Evolutionary conservation across 2,797 vertebrate genomes (phyloP).

Genomic region (Falco rusticolus): DNA sequence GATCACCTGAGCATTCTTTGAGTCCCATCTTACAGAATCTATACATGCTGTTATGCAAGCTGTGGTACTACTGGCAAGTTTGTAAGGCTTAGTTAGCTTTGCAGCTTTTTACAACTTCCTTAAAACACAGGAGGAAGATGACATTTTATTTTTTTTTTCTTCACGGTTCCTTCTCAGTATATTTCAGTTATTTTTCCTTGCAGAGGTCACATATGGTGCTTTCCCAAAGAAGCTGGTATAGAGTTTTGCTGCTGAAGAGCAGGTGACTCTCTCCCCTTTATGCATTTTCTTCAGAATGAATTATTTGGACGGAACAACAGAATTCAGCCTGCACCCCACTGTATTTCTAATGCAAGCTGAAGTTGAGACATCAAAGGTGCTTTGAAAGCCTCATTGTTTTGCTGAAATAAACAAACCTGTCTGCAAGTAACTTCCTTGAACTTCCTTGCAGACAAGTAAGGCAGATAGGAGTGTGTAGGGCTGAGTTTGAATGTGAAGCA

Average conservation of each 20-base stretch:
- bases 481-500: neutral
- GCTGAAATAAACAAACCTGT: neutral
- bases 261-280: neutral
- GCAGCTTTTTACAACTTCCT: neutral
- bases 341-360: neutral
- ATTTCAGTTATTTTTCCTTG: neutral
- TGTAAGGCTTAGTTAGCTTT: neutral
- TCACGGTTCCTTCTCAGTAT: neutral
- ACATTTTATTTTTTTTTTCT: neutral
- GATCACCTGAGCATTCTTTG: neutral
- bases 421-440: neutral
- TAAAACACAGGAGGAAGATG: neutral
- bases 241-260: neutral
- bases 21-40: neutral
- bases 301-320: neutral
- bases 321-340: neutral
- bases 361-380: accelerated
- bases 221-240: neutral
- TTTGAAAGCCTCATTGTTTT: neutral
- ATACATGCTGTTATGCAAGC: neutral
- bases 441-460: neutral
- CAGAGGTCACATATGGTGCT: neutral
- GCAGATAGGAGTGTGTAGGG: accelerated
- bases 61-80: neutral
- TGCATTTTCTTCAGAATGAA: neutral